Conservation (phyloP, 2,888 invertebrate genomes). For the Drosophila pseudotalamancana region DNA sequence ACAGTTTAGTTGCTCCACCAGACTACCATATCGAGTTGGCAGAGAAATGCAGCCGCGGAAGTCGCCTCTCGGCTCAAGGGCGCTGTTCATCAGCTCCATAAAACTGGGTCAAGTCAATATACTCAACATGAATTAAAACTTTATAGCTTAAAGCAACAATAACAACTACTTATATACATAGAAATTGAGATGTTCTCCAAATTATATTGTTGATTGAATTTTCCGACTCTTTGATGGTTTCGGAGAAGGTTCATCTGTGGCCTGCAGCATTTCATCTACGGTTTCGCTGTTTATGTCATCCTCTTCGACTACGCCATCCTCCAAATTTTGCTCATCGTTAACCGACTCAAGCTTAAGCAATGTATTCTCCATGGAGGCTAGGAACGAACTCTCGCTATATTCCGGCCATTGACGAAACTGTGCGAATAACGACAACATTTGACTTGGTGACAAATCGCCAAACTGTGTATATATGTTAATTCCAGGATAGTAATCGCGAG, state of each 20-base stretch:
- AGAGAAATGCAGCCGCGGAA: constrained; percentile 76
- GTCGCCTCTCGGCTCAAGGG: constrained; percentile 68
- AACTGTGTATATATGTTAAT: constrained; percentile 90
- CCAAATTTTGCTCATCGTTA: constrained; percentile 76
- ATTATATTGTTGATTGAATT: constrained; percentile 24
- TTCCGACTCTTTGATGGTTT: constrained; percentile 33
- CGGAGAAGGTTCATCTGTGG: constrained; percentile 4
- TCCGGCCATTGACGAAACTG: constrained; percentile 87
- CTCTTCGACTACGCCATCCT: constrained; percentile 73
- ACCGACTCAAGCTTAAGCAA: constrained; percentile 85
- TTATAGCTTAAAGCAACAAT: constrained; percentile 36
- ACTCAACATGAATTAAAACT: constrained; percentile 18
- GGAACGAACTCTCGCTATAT: constrained; percentile 88
- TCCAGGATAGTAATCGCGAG: constrained; percentile 84
- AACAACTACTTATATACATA: constrained; percentile 29
- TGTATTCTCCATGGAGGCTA: constrained; percentile 87
- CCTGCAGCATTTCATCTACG: constrained; percentile 44
- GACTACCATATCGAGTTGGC: constrained; percentile 65
- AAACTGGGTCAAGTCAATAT: background rate
- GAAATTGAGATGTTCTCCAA: constrained; percentile 2
- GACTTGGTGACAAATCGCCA: constrained; percentile 87
- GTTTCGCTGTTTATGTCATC: constrained; percentile 68
- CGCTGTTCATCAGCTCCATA: constrained; percentile 52
- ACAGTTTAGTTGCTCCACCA: constrained; percentile 27
- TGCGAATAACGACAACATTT: constrained; percentile 88